Conservation (phyloP, 2,797 vertebrate species). For the Hydrocynus forskahlii region DNA sequence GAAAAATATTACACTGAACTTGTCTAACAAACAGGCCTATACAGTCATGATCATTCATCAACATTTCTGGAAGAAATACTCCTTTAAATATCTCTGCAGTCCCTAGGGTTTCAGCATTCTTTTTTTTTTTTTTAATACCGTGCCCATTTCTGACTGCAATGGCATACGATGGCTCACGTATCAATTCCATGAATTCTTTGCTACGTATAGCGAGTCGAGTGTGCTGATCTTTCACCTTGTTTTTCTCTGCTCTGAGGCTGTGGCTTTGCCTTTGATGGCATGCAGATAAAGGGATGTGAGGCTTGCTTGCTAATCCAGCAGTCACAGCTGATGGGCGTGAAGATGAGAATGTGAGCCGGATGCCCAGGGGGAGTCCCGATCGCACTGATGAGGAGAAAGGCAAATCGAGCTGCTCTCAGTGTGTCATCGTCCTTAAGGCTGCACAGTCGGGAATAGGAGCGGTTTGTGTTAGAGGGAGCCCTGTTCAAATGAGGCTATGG, state of each 20-base stretch:
- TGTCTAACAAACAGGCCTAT: too few species aligned
- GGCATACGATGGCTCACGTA: too few species aligned
- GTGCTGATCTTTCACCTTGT: background rate
- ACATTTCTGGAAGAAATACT: too few species aligned
- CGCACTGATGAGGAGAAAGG: background rate
- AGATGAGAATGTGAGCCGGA: slow-evolving; percentile 1
- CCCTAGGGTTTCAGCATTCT: too few species aligned
- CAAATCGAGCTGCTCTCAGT: slow-evolving; percentile 17
- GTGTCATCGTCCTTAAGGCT: slow-evolving; percentile 5
- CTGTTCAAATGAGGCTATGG: background rate
- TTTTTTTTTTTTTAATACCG: too few species aligned
- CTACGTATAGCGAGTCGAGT: background rate
- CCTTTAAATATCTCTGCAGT: too few species aligned
- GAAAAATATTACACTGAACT: too few species aligned
- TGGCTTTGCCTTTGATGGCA: slow-evolving; percentile 21
- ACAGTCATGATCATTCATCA: too few species aligned
- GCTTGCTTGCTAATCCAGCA: slow-evolving; percentile 28
- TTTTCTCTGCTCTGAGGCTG: background rate
- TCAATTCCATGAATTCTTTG: background rate
- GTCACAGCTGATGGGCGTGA: slow-evolving; percentile 33
- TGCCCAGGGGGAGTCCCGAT: slow-evolving; percentile 3
- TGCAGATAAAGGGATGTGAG: slow-evolving; percentile 31
- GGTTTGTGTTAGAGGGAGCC: background rate
- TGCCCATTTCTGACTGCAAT: too few species aligned
- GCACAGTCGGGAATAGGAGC: background rate